These are phyloP conservation scores for Muraenolepis orangiensis DNA, from an alignment of 2,797 vertebrate species.

Conservation along the genomic window DNA sequence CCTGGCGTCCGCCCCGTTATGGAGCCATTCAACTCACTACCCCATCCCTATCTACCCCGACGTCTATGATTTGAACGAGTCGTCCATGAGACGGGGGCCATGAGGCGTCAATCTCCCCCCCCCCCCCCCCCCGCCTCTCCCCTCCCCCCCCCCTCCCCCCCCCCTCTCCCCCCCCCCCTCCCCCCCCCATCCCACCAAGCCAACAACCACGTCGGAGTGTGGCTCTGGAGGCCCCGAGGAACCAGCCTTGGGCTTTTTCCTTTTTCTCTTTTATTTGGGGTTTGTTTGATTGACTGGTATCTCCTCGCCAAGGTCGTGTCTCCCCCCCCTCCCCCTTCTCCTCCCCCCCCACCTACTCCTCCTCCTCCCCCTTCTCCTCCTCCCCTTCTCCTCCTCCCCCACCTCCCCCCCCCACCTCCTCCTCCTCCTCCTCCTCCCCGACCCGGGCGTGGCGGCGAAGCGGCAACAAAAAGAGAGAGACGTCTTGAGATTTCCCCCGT, in stretches of 20 bases:
- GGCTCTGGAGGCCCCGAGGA: slow-evolving; percentile 31
- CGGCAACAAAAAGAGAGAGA: slow-evolving; percentile 71
- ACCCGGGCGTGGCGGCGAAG: slow-evolving; percentile 52
- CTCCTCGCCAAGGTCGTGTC: slow-evolving; percentile 36
- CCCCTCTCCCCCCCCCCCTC: too few species aligned
- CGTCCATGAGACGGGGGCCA: slow-evolving; percentile 27
- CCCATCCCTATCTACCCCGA: slow-evolving; percentile 33
- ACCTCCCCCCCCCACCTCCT: slow-evolving; percentile 48
- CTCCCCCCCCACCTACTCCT: slow-evolving; percentile 53
- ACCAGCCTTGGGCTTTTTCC: not conserved
- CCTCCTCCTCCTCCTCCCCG: slow-evolving; percentile 28
- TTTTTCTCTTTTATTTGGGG: slow-evolving; percentile 10
- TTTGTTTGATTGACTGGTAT: slow-evolving; percentile 55
- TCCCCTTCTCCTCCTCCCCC: too few species aligned
- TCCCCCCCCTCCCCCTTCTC: slow-evolving; percentile 57
- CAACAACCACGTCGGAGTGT: too few species aligned
- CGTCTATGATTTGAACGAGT: slow-evolving; percentile 31
- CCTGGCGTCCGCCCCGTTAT: not conserved
- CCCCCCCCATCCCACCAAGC: too few species aligned
- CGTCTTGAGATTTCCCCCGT: slow-evolving; percentile 67
- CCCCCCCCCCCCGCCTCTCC: too few species aligned
- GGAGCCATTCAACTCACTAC: slow-evolving; percentile 55
- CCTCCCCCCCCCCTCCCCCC: too few species aligned
- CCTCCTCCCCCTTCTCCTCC: too few species aligned
- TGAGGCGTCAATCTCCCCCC: slow-evolving; percentile 4